Evolutionary conservation across 2,113 vertebrate genomes (phyloP).

Genomic region (Pollachius pollachius): DNA sequence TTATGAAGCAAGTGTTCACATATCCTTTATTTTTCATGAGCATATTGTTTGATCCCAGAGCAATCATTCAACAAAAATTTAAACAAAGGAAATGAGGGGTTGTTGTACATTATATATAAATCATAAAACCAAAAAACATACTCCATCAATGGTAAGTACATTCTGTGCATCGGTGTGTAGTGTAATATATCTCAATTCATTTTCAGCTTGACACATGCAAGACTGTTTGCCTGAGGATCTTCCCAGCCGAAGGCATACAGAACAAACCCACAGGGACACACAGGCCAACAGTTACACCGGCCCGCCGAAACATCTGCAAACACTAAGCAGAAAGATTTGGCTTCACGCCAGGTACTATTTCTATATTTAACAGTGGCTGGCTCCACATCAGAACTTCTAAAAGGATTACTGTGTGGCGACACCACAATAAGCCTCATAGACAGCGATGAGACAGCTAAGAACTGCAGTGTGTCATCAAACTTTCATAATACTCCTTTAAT

Average conservation of each 20-base stretch:
- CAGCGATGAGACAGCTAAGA: slow-evolving; percentile 7
- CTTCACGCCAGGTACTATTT: slow-evolving; percentile 43
- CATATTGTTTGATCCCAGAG: not conserved
- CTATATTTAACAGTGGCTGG: slow-evolving; percentile 59
- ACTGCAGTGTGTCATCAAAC: not conserved
- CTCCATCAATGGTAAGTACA: too few species aligned
- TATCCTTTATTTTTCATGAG: not conserved
- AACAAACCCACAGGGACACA: slow-evolving; percentile 22
- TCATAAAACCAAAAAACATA: too few species aligned
- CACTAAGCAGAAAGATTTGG: slow-evolving; percentile 53
- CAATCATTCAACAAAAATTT: not conserved
- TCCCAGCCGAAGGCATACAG: slow-evolving; percentile 33
- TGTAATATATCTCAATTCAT: too few species aligned
- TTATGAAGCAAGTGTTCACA: slow-evolving; percentile 23
- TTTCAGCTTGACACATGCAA: too few species aligned
- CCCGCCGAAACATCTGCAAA: slow-evolving; percentile 64
- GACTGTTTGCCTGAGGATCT: slow-evolving; percentile 5
- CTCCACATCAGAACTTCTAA: slow-evolving; percentile 38
- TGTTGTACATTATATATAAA: too few species aligned
- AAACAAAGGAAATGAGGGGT: not conserved
- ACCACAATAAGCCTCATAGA: slow-evolving; percentile 32
- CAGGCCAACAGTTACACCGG: slow-evolving; percentile 13
- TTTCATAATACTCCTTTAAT: not conserved
- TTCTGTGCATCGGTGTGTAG: too few species aligned
- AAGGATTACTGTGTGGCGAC: slow-evolving; percentile 37